Percentiles rank a stretch among this genome's conserved stretches.
These are phyloP conservation scores for Drosophila merina DNA, from an alignment of 2,888 invertebrate genomes.

Conservation along the genomic window DNA sequence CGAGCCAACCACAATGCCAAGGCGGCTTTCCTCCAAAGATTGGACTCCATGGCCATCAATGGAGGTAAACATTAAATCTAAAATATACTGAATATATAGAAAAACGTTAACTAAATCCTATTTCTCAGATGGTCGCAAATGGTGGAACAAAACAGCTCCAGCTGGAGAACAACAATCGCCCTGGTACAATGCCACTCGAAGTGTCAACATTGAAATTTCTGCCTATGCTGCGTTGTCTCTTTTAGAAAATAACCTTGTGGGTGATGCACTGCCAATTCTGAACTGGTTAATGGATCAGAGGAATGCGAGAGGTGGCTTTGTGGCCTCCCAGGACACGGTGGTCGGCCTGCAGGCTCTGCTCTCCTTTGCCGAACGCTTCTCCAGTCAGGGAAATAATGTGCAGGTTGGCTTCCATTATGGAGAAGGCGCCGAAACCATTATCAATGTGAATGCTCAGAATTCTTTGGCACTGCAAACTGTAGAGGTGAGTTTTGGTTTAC, in stretches of 20 bases:
- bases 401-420: slow-evolving; percentile 86
- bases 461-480: slow-evolving; percentile 92
- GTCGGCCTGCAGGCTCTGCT: slow-evolving; percentile 89
- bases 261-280: slow-evolving; percentile 85
- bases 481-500: slow-evolving; percentile 85
- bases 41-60: slow-evolving; percentile 86
- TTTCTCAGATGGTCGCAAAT: slow-evolving; percentile 87
- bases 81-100: background rate
- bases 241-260: slow-evolving; percentile 84
- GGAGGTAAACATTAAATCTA: slow-evolving; percentile 67
- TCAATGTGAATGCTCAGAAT: slow-evolving; percentile 91
- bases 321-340: slow-evolving; percentile 91
- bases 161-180: slow-evolving; percentile 87
- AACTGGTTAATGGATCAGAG: slow-evolving; percentile 90
- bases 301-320: slow-evolving; percentile 88
- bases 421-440: slow-evolving; percentile 83
- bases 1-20: slow-evolving; percentile 90
- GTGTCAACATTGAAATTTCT: slow-evolving; percentile 91
- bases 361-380: slow-evolving; percentile 85
- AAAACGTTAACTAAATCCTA: background rate
- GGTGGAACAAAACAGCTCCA: slow-evolving; percentile 91
- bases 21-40: slow-evolving; percentile 87
- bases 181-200: slow-evolving; percentile 88
- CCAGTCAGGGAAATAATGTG: slow-evolving; percentile 85
- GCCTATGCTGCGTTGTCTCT: slow-evolving; percentile 93